A percentile compares a stretch with the other conserved stretches of the same genome.
Conservation (phyloP, 2,113 vertebrate species). For the Scytalopus superciliaris region DNA sequence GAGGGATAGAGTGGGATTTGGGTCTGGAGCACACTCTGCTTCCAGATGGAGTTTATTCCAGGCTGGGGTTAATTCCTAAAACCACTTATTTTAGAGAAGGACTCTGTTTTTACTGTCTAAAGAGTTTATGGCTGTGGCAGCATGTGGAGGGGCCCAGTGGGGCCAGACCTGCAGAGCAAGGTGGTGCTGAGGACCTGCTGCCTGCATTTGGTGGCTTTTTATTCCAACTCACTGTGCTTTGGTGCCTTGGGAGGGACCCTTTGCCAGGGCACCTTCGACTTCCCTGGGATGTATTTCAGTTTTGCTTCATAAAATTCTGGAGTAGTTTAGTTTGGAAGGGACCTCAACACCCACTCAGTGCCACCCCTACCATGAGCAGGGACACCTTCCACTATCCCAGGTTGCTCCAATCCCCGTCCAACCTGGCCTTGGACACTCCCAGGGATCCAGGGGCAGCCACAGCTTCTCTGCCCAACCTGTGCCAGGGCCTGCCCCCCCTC, state of each 20-base stretch:
- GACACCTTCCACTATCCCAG: fast-evolving
- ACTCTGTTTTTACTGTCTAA: not conserved
- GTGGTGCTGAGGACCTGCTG: not conserved
- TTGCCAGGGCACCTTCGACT: fast-evolving
- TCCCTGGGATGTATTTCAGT: not conserved
- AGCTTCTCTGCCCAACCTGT: fast-evolving
- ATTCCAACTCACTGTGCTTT: fast-evolving
- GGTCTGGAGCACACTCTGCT: not conserved
- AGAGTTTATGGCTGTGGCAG: not conserved
- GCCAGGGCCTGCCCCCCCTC: not conserved
- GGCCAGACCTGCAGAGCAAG: not conserved
- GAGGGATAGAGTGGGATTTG: not conserved
- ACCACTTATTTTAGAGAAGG: fast-evolving
- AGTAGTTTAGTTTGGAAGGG: not conserved
- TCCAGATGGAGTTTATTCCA: not conserved
- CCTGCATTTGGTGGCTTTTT: fast-evolving
- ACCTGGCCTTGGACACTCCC: fast-evolving
- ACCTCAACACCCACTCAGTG: not conserved
- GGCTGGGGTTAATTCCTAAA: not conserved
- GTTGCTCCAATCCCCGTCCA: too few relatives aligned
- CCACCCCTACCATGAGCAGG: not conserved
- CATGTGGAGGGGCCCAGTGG: not conserved
- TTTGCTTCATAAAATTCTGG: not conserved
- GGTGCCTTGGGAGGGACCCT: fast-evolving
- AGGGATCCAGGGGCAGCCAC: not conserved